Conservation (phyloP, 2,888 invertebrate species). For the Taenaris catops region DNA sequence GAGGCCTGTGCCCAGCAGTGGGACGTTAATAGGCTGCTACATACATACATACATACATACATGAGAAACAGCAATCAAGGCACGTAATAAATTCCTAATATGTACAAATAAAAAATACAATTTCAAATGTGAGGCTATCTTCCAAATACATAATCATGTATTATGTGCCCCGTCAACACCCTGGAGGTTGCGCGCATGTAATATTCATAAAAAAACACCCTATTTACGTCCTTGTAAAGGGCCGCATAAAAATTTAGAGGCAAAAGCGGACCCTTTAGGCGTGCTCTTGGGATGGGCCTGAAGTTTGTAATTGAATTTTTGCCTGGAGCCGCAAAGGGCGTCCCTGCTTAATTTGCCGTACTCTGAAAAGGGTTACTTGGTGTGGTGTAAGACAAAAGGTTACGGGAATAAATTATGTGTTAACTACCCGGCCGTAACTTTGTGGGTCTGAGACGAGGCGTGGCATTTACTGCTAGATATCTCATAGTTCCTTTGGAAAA, state of each 20-base stretch:
- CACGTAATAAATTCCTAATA: too few relatives aligned
- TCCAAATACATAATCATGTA: slow-evolving; percentile 6
- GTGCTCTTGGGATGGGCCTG: slow-evolving; percentile 69
- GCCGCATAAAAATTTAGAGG: slow-evolving; percentile 74
- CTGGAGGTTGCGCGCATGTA: slow-evolving; percentile 62
- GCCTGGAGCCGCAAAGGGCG: slow-evolving; percentile 76
- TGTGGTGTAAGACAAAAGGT: slow-evolving; percentile 28
- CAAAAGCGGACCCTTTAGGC: slow-evolving; percentile 66
- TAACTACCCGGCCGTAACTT: too few relatives aligned
- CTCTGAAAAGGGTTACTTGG: slow-evolving; percentile 60
- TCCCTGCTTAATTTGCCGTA: slow-evolving; percentile 72
- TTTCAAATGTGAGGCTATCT: too few relatives aligned
- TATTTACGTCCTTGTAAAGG: slow-evolving; percentile 76
- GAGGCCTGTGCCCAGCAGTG: too few relatives aligned
- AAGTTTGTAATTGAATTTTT: slow-evolving; percentile 80
- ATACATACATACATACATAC: too few relatives aligned
- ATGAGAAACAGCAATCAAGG: too few relatives aligned
- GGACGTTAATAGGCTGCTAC: too few relatives aligned
- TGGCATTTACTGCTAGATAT: too few relatives aligned
- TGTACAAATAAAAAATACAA: too few relatives aligned
- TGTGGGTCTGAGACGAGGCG: too few relatives aligned
- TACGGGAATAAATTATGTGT: too few relatives aligned
- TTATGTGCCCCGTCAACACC: slow-evolving; percentile 24
- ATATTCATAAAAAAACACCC: slow-evolving; percentile 74
- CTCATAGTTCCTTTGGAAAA: too few relatives aligned